Evolutionary conservation across 2,113 vertebrate genomes (phyloP), one percentile per base, ranked within the genome.

Genomic region (Dendropsophus ebraccatus): DNA sequence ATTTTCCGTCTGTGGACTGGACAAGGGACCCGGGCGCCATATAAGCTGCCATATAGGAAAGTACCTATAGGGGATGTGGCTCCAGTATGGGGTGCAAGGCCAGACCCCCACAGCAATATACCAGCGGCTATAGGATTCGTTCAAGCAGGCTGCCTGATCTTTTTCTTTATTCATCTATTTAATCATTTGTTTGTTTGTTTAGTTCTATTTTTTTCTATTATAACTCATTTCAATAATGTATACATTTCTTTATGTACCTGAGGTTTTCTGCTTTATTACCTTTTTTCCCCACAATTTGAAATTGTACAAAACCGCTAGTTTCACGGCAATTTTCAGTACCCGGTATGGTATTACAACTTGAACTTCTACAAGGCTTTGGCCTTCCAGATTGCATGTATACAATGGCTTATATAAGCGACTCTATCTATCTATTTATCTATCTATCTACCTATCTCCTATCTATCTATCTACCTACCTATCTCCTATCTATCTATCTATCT

Each of bases 291-390:
- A 5, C 8, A 41, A 41, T 41, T 3, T 41, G 4, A 41, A 41
- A 41, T 41, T 41, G 41, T 41, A 41, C 41, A 41, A 41, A n/a
- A n/a, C n/a, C n/a, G n/a, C n/a, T n/a, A n/a, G n/a, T n/a, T n/a
- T n/a, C n/a, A n/a, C n/a, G n/a, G 8, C 41, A 41, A 5, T 5
- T 41, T 41, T 8, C 41, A 41, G 41, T 41, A 41, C 47, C 28
- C 25, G n/a, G 13, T 84, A 21, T 17, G 10, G 21, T 45, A 5
- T 16, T 41, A 28, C 50, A 86, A 86, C 84, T 86, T 86, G 77
- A 81, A 86, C 84, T 86, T 86, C 77, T 58, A 81, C n/a, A 60
- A 79, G 76, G 84, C 65, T 81, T 70, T 86, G 84, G 76, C 84
- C 84, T 86, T 62, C 30, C 35, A 41, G 21, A 17, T 4, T 69